Base-by-base conservation (phyloP, 1,140 invertebrate species). In the Lasaia peninsularis region DNA sequence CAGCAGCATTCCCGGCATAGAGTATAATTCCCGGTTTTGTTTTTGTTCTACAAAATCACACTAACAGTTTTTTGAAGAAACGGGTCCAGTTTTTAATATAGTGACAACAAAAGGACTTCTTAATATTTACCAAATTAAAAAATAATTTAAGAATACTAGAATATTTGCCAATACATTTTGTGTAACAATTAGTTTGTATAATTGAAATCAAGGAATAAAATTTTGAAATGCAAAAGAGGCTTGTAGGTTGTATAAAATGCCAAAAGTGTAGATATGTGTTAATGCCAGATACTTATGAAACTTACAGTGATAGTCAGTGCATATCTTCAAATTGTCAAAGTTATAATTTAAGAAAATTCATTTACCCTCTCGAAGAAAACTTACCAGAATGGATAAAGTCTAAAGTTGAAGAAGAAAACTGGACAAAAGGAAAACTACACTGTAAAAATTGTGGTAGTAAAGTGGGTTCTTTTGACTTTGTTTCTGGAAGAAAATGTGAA, bases 401-500 rank as follows among this genome's bases (percentile, higher is more conserved):
- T 12, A 80, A 80, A 63, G 57, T 91, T 53, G 86, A 90, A 63
- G 63, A 75, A 33, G 83, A 86, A 62, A 75, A 88, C 18, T 93
- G 92, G 92, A 89, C 86, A 5, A 92, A 91, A 78, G 92, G 92
- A 18, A 93, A 92, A 84, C 62, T 93, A n/a, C 80, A 89, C 44
- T 93, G 92, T 85, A 88, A 89, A 65, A 82, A 88, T 55, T 93
- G 92, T 75, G 76, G 86, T 16, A 80, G 77, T 52, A 87, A 91
- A 75, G 76, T 93, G 18, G 92, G 92, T 2, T 90, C 91, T 9
- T 93, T 92, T 81, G 92, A 93, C 75, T 93, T 92, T 78, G 83
- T 93, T 2, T 89, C 91, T 18, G 91, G 92, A 12, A 75, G 86
- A 55, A 91, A 92, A 75, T 93, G 92, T 71, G 62, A 80, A 2